These are phyloP conservation scores for Tenthredo notha DNA, from an alignment of 2,888 invertebrate species.

Conservation along the genomic window DNA sequence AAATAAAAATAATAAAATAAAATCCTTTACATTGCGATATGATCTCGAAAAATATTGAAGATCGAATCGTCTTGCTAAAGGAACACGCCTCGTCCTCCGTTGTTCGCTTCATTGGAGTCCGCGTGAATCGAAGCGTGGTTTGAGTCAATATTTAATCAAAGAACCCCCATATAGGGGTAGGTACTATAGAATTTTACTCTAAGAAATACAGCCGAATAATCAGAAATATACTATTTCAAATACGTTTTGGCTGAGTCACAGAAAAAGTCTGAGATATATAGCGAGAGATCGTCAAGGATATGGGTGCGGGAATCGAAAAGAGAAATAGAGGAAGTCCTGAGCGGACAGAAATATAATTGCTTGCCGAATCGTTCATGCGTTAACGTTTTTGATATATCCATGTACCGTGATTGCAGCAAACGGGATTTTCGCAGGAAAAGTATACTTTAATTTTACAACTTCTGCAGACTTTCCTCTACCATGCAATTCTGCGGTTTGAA, in stretches of 20 bases:
- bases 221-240: conserved; percentile 49
- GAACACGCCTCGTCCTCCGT: conserved; percentile 13
- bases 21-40: background rate
- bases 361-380: conserved; percentile 70
- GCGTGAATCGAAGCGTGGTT: conserved; percentile 20
- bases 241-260: conserved; percentile 49
- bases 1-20: conserved; percentile 33
- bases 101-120: conserved; percentile 33
- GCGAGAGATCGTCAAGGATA: conserved; percentile 26
- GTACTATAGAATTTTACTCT: conserved; percentile 31
- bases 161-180: conserved; percentile 43
- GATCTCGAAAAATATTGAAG: conserved; percentile 8
- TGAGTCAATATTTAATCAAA: conserved; percentile 50
- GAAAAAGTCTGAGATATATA: conserved; percentile 39
- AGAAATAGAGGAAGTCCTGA: conserved; percentile 55
- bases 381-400: conserved; percentile 72
- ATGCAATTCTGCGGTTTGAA: background rate
- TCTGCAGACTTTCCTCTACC: background rate
- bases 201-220: conserved; percentile 51
- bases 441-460: conserved; percentile 54
- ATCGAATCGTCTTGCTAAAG: conserved; percentile 19
- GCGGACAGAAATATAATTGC: conserved; percentile 69
- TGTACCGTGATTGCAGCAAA: conserved; percentile 71
- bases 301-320: conserved; percentile 36
- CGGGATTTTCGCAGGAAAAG: conserved; percentile 71